Evolutionary conservation across 2,888 invertebrate species (phyloP), one percentile per base, ranked within the genome.

Genomic region (Cephus pulcher): DNA sequence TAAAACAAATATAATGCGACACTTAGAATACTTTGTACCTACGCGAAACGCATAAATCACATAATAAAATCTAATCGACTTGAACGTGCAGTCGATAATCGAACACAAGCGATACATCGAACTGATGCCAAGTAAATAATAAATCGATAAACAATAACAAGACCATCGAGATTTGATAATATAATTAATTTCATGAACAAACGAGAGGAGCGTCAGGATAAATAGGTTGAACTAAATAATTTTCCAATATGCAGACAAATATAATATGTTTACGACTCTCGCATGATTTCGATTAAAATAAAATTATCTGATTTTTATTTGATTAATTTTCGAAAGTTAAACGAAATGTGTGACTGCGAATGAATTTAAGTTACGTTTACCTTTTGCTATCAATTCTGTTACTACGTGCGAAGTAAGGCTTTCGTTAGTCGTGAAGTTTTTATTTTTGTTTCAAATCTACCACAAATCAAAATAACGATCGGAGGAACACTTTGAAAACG

Each of bases 21-120:
- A 33, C 32, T 34, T 71, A 71, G 33, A 71, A 71, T 71, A 71
- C 34, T 71, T 71, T 71, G 71, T 71, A 71, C 71, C 71, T 71
- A 71, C 71, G 34, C 12, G 71, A 71, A 71, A 71, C 71, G 32
- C 71, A 71, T 33, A 33, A 71, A 71, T 71, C 32, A 71, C 71
- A 12, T 34, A 40, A 40, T 40, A 56, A 56, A 56, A 56, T 56
- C 23, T 56, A 56, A 56, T 56, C 56, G 23, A 56, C 56, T 23
- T 23, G 6, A 15, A 56, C 6, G 23, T 23, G 9, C 9, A 56
- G 40, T 56, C 40, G 23, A 56, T 9, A 15, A 15, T 56, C 40
- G 40, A 15, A 23, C 23, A 56, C 23, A 56, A 56, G 40, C 23
- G 56, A 56, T 56, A 56, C 2, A 23, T 56, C 56, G 56, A 56